Percentiles rank a stretch among this genome's conserved stretches.
phyloP scores from a whole-genome alignment of 2,113 vertebrate genomes.

The Callaeas wilsoni region DNA sequence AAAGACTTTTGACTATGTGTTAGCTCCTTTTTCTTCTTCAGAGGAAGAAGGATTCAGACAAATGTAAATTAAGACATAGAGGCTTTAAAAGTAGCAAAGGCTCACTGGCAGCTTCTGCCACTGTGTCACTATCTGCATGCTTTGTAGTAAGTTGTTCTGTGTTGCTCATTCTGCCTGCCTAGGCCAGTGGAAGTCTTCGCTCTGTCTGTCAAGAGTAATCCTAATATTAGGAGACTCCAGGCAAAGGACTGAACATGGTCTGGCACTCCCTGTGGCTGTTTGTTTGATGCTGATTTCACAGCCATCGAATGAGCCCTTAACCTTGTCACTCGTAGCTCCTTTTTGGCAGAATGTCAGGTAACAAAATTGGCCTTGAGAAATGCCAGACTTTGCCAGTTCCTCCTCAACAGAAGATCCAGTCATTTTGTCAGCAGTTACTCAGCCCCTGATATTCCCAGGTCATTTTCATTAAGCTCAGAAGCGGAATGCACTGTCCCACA shows the following conservation, averaged over 20 bases:
- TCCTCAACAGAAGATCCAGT: not conserved
- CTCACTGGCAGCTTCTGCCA: not conserved
- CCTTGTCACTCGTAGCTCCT: not conserved
- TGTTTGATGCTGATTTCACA: constrained; percentile 53
- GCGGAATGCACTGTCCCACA: not conserved
- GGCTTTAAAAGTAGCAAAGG: not conserved
- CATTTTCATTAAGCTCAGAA: not conserved
- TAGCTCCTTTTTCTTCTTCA: not conserved
- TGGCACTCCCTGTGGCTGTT: constrained; percentile 33
- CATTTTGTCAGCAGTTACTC: not conserved
- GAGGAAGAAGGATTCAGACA: not conserved
- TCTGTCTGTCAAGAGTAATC: constrained; percentile 37
- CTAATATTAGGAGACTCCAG: constrained; percentile 18
- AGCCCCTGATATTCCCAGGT: not conserved
- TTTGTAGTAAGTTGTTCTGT: not conserved
- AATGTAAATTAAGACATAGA: not conserved
- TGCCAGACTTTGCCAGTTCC: constrained; percentile 39
- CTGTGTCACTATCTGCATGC: accelerated
- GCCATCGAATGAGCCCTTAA: constrained; percentile 33
- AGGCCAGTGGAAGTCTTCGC: constrained; percentile 11
- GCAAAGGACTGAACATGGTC: not conserved
- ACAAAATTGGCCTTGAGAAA: constrained; percentile 40
- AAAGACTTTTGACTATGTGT: not conserved
- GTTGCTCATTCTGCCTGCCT: not conserved
- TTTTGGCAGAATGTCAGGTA: constrained; percentile 51